A percentile compares a stretch with the other conserved stretches of the same genome.
phyloP scores from a whole-genome alignment of 1,140 invertebrate genomes.

The Augochlora pura region DNA sequence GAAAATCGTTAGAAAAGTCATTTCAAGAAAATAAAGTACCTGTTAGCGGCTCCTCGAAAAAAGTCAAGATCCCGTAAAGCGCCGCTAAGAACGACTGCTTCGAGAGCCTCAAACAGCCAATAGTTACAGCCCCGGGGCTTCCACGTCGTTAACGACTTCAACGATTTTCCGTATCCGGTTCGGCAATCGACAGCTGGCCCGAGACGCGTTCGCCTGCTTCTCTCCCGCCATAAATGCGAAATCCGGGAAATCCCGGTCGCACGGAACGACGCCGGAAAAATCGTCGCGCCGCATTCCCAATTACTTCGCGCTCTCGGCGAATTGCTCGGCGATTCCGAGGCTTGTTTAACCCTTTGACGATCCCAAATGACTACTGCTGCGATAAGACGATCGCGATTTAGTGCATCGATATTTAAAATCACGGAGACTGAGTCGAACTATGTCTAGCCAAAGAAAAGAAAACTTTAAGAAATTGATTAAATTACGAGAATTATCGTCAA shows the following conservation, averaged over 20 bases:
- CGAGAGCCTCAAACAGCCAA: slow-evolving; percentile 5
- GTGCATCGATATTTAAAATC: no score
- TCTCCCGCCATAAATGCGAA: not conserved
- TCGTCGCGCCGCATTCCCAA: no score
- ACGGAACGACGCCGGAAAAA: no score
- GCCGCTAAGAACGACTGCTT: not conserved
- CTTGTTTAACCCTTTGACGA: no score
- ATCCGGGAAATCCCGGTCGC: not conserved
- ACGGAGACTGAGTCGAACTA: no score
- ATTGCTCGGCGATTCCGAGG: not conserved
- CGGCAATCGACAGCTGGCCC: not conserved
- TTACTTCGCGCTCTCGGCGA: not conserved
- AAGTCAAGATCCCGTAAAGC: slow-evolving; percentile 31
- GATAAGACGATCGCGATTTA: no score
- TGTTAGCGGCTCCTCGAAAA: slow-evolving; percentile 16
- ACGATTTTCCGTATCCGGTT: slow-evolving; percentile 19
- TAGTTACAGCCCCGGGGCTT: slow-evolving; percentile 19
- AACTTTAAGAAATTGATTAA: no score
- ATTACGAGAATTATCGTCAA: no score
- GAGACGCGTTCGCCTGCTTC: not conserved
- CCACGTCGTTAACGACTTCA: slow-evolving; percentile 37
- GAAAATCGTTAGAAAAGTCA: slow-evolving; percentile 40
- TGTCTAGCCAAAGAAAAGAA: no score
- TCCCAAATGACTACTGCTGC: no score
- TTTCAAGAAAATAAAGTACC: slow-evolving; percentile 50